These are phyloP conservation scores for Manis pentadactyla DNA, from an alignment of 2,797 vertebrate species.

Conservation along the genomic window DNA sequence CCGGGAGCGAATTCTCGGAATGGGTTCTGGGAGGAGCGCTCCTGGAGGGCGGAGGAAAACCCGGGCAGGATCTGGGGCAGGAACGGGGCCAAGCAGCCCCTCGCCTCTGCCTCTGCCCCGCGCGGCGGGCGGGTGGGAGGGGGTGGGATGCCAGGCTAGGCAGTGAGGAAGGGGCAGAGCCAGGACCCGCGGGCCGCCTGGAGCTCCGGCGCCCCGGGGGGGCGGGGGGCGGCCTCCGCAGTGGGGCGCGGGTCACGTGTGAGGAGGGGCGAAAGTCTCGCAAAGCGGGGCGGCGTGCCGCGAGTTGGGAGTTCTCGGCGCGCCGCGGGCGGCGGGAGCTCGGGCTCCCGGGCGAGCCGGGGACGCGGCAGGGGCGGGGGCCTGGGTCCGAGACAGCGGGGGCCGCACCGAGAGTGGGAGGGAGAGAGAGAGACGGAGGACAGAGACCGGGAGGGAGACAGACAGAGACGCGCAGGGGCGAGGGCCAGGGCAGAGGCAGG, in stretches of 20 bases:
- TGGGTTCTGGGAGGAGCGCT: conserved; percentile 29
- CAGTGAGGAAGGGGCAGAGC: not conserved
- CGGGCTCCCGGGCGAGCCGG: conserved; percentile 76
- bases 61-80: not conserved
- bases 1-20: not conserved
- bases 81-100: conserved; percentile 53
- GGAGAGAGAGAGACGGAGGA: not conserved
- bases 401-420: conserved; percentile 49
- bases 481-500: not conserved
- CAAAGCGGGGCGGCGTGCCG: conserved; percentile 84
- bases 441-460: not conserved
- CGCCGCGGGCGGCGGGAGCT: conserved; percentile 82
- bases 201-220: not conserved
- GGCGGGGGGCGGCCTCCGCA: conserved; percentile 68
- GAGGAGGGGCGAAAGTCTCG: conserved; percentile 89
- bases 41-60: conserved; percentile 67
- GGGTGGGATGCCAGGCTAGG: not conserved
- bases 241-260: conserved; percentile 85
- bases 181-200: not conserved
- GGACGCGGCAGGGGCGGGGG: conserved; percentile 67
- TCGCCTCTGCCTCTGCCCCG: not conserved
- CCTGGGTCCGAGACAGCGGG: conserved; percentile 71
- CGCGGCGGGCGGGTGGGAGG: not conserved
- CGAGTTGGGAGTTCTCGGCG: conserved; percentile 82
- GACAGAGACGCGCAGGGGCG: not conserved